Base-by-base conservation (phyloP, 2,113 vertebrate species). In the Accipiter cooperii region DNA sequence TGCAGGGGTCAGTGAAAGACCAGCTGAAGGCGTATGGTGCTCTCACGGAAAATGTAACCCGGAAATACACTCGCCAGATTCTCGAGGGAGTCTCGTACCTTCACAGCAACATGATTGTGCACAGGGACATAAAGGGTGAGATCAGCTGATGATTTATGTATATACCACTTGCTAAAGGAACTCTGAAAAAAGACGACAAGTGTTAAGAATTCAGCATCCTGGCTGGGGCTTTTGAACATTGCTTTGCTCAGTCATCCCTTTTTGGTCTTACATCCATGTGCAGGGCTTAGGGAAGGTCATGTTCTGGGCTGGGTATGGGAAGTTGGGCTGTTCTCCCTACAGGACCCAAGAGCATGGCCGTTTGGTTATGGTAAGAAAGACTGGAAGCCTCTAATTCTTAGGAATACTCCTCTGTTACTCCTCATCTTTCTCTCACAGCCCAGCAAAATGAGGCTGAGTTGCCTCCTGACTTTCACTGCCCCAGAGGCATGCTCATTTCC, bases 101-200 rank as follows among this genome's bases (percentile, higher is more conserved):
- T 61, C 99, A 99, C 96, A 99, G 99, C 98, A 99, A 99, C 98
- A 99, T 99, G 99, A 99, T 99, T 31, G 99, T 99, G 92, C 99
- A 99, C 97, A 98, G 99, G 87, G 99, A 99, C 98, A 99, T 99
- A 92, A 99, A 99, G 98, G 99, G 99, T 99, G 93, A 98, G 97
- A 63, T 40, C 52, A 47, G 54, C 57, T 46, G 34, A 40, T 81
- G 69, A 16, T 34, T 38, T 42, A 3, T 51, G 4, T n/a, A 3
- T 33, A 4, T 29, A 2, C 47, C 65, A 40, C 2, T 0, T 68
- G 47, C 82, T 75, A 60, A 40, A 33, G 51, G 40, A 60, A 6
- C 46, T 63, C 76, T 47, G 47, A 12, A 60, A 47, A 57, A 55
- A 46, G 44, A 68, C 18, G 25, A 17, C 8, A 17, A 60, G 29